Percentiles rank a stretch among this genome's conserved stretches.
Evolutionary conservation across 2,113 vertebrate genomes (phyloP).

Genomic region (Callaeas wilsoni): DNA sequence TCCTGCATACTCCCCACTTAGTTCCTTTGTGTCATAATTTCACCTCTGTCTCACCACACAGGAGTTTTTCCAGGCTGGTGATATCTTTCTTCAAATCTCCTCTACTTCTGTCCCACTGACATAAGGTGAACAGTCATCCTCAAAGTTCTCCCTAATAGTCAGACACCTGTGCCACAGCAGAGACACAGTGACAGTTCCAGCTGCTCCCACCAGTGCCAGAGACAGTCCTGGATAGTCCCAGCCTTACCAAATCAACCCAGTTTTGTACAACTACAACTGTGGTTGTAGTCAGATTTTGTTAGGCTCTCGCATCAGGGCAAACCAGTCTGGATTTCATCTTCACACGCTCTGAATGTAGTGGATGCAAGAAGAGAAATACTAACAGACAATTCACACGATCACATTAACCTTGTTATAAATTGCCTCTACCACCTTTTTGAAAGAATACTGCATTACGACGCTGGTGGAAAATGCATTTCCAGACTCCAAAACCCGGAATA

Average conservation of each 20-base stretch:
- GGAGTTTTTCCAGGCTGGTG: background rate
- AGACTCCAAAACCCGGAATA: background rate
- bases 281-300: background rate
- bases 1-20: background rate
- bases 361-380: background rate
- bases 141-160: background rate
- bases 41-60: background rate
- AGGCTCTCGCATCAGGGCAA: background rate
- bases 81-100: background rate
- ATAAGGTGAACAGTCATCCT: background rate
- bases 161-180: background rate
- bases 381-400: background rate
- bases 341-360: background rate
- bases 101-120: background rate
- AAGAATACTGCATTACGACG: background rate
- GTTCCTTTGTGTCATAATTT: background rate
- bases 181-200: background rate
- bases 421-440: background rate
- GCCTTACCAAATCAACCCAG: background rate
- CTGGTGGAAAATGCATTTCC: background rate
- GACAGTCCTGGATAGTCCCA: background rate
- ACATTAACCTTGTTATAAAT: background rate
- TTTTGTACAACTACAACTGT: background rate
- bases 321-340: background rate
- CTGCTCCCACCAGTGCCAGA: background rate